A percentile compares a stretch with the other conserved stretches of the same genome.
phyloP scores from a whole-genome alignment of 2,888 invertebrate species.

The Priocnemis perturbator region DNA sequence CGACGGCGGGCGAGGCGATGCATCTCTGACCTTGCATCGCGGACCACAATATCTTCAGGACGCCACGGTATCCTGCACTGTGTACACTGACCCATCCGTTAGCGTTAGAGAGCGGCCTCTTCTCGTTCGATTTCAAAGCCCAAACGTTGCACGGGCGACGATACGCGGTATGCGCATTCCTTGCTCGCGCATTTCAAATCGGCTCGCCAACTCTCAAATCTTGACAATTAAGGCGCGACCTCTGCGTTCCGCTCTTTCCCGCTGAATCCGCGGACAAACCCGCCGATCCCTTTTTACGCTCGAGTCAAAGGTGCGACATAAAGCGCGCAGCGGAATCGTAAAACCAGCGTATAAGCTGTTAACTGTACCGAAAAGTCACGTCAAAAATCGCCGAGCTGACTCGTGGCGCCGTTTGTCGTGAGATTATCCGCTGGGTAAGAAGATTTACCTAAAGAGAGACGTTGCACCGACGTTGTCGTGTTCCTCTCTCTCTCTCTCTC shows the following conservation, averaged over 20 bases:
- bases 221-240: background rate
- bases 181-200: background rate
- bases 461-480: background rate
- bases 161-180: background rate
- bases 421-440: slow-evolving; percentile 19
- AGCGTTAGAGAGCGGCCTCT: background rate
- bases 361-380: slow-evolving; percentile 6
- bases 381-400: slow-evolving; percentile 14
- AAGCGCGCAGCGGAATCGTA: slow-evolving; percentile 25
- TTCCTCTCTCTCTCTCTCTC: slow-evolving; percentile 4
- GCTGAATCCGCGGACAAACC: no score
- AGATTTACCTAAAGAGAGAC: slow-evolving; percentile 23
- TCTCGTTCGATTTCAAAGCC: background rate
- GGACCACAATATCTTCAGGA: slow-evolving; percentile 47
- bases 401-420: slow-evolving; percentile 9
- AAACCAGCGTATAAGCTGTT: background rate
- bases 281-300: no score
- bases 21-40: slow-evolving; percentile 44
- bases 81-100: background rate
- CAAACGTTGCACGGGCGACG: background rate
- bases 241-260: no score
- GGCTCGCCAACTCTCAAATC: background rate
- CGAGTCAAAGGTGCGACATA: background rate
- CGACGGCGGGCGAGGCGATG: slow-evolving; percentile 33
- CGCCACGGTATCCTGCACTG: background rate